Evolutionary conservation across 2,113 vertebrate genomes (phyloP).

Genomic region (Polypterus bichir): DNA sequence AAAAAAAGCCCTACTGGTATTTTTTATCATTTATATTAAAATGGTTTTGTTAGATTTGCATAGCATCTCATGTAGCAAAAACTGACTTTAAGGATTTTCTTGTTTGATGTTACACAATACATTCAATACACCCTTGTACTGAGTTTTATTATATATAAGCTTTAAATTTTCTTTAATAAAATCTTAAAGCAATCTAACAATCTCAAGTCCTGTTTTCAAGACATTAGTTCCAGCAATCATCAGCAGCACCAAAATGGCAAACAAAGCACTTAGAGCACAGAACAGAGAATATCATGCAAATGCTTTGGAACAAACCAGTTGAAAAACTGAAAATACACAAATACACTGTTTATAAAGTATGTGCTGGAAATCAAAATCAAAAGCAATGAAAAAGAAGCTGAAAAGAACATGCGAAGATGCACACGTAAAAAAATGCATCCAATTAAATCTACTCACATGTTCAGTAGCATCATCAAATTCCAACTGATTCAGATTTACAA

Average conservation of each 20-base stretch:
- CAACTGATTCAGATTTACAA: slow-evolving; percentile 74
- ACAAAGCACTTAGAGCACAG: slow-evolving; percentile 9
- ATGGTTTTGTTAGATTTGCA: too few species aligned
- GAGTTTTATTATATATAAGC: too few species aligned
- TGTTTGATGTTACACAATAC: too few species aligned
- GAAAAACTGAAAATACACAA: not conserved
- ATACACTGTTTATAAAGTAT: slow-evolving; percentile 20
- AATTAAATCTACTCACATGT: slow-evolving; percentile 80
- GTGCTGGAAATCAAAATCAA: slow-evolving; percentile 14
- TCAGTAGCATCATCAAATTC: slow-evolving; percentile 96
- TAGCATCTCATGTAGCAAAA: too few species aligned
- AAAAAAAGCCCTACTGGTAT: too few species aligned
- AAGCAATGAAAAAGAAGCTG: too few species aligned
- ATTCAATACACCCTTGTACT: too few species aligned
- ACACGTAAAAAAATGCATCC: slow-evolving; percentile 23
- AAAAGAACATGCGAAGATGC: slow-evolving; percentile 43
- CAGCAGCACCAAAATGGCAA: slow-evolving; percentile 7
- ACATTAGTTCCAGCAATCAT: slow-evolving; percentile 35
- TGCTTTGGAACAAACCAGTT: slow-evolving; percentile 12
- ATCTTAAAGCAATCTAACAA: too few species aligned
- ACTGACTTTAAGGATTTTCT: too few species aligned
- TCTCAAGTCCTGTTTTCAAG: not conserved
- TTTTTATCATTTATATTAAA: too few species aligned
- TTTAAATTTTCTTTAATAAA: too few species aligned
- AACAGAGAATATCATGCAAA: slow-evolving; percentile 28